Evolutionary conservation across 2,797 vertebrate genomes (phyloP), one percentile per base, ranked within the genome.

Genomic region (Ibycter americanus): DNA sequence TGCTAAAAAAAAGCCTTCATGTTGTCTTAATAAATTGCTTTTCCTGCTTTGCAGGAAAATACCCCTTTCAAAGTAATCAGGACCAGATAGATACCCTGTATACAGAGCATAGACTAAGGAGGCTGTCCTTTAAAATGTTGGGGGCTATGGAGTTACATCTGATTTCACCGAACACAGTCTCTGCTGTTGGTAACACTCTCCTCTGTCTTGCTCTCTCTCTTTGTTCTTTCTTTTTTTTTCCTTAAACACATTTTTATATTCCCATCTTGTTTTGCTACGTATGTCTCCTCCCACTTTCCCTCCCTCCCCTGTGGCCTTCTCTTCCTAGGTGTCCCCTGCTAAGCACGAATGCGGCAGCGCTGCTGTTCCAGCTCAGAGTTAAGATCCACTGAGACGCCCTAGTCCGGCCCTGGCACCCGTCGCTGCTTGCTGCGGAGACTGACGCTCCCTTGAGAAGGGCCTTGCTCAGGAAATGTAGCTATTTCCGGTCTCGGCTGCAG

Each of bases 401-500:
- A 11, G 38, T 13, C 21, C 73, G 32, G 78, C 59, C 40, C 42
- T 4, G 42, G 79, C 83, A 44, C 36, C 85, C 42, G 83, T 1
- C 58, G 59, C 15, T 42, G 78, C 74, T 59, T 3, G 34, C 91
- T 71, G 94, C 92, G n/a, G n/a, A 71, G 85, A 12, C 91, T 6
- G 87, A 7, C 46, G 11, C 90, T 95, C 96, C 96, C 96, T 36
- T 47, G 95, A 82, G 95, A 96, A 52, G 93, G 38, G 97, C 92
- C 86, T 72, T 96, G 95, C 95, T 96, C 96, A 97, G 97, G 95
- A 97, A 97, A 96, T 90, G 95, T 73, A 49, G 96, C 93, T 96
- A 93, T 97, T 97, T 97, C 96, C 96, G 68, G 81, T 31, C 93
- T 79, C 6, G 40, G 90, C 89, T 93, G 94, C 93, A 95, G 94